Evolutionary conservation across 2,113 vertebrate genomes (phyloP).

Genomic region (Alethe diademata): DNA sequence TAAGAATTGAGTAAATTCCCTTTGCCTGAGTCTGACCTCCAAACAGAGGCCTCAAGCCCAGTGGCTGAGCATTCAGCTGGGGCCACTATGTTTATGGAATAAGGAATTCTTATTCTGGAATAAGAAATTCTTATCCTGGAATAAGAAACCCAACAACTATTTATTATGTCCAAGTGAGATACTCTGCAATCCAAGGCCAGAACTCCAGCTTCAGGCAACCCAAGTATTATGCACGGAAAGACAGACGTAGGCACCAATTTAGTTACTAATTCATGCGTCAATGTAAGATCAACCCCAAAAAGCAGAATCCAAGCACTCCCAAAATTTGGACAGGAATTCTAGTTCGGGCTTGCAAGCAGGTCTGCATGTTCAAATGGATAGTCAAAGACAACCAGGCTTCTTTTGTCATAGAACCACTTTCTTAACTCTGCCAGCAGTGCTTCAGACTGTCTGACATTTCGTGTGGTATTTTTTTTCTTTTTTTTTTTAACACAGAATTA

Average conservation of each 20-base stretch:
- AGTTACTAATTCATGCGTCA: neutral
- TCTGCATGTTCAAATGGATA: constrained; percentile 43
- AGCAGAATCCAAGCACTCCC: constrained; percentile 12
- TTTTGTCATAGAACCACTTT: constrained; percentile 66
- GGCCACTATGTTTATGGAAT: neutral
- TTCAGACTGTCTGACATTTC: constrained; percentile 66
- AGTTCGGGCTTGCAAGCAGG: constrained; percentile 7
- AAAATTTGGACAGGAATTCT: constrained; percentile 21
- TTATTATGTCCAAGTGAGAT: neutral
- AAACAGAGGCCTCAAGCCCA: neutral
- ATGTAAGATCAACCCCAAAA: neutral
- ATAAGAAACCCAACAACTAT: neutral
- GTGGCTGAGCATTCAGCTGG: neutral
- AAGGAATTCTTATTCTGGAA: neutral
- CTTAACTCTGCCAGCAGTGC: constrained; percentile 58
- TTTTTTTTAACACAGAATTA: constrained; percentile 14
- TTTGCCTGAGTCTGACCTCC: neutral
- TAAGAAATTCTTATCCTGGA: neutral
- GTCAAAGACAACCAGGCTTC: constrained; percentile 45
- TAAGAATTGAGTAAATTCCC: neutral
- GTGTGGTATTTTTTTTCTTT: neutral
- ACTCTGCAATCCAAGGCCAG: neutral
- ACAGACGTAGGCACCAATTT: neutral
- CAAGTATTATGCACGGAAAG: neutral
- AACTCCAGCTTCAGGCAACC: neutral